phyloP scores from a whole-genome alignment of 1,140 invertebrate species.

The Gryon sp. region DNA sequence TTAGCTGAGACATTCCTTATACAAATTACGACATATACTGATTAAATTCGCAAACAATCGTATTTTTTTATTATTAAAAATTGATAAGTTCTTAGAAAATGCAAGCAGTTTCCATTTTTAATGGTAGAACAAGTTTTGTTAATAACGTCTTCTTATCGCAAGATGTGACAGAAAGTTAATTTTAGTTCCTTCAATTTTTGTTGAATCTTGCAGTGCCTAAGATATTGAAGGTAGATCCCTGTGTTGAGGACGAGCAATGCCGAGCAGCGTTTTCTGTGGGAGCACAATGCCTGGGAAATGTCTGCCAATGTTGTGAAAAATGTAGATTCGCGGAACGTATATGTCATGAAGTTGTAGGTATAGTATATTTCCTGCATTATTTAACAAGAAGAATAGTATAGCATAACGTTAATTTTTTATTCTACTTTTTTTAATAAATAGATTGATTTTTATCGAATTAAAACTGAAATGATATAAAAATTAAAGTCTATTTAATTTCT shows the following conservation, averaged over 20 bases:
- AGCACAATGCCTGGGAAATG: slow-evolving; percentile 69
- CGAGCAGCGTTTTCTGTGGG: slow-evolving; percentile 70
- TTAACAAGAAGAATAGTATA: background rate
- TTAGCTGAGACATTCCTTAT: no score
- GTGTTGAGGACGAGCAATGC: slow-evolving; percentile 68
- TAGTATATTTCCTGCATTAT: slow-evolving; percentile 26
- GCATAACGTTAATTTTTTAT: background rate
- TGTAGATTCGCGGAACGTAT: slow-evolving; percentile 66
- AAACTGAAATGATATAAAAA: background rate
- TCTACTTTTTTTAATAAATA: slow-evolving; percentile 10
- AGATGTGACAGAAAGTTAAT: no score
- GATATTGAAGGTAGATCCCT: slow-evolving; percentile 67
- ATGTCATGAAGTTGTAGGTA: slow-evolving; percentile 73
- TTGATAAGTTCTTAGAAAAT: no score
- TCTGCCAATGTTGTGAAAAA: slow-evolving; percentile 69
- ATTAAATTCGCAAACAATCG: no score
- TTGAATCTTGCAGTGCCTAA: slow-evolving; percentile 68
- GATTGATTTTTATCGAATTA: background rate
- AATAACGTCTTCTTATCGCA: no score
- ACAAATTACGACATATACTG: no score
- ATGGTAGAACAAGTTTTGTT: no score
- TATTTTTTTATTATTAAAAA: no score
- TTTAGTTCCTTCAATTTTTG: slow-evolving; percentile 6
- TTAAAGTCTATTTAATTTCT: slow-evolving; percentile 14
- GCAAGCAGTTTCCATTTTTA: no score